Evolutionary conservation across 2,113 vertebrate genomes (phyloP).

Genomic region (Acrocephalus arundinaceus): DNA sequence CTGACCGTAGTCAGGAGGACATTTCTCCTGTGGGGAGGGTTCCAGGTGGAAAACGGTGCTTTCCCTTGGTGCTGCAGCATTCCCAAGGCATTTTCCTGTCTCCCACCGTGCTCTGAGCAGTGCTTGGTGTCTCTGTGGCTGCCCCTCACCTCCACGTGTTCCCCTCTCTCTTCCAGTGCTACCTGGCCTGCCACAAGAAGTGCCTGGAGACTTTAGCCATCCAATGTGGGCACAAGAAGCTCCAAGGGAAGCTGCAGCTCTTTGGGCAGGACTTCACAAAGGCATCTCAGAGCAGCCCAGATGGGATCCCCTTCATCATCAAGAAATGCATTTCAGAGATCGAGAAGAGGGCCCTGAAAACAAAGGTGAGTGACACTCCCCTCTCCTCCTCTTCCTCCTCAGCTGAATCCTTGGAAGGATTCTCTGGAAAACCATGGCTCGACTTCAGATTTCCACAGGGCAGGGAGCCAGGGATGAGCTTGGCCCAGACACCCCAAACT

Average conservation of each 20-base stretch:
- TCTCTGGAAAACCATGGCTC: neutral
- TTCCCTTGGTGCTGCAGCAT: neutral
- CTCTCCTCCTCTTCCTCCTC: neutral
- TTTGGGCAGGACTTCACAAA: slow-evolving; percentile 87
- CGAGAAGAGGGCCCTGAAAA: slow-evolving; percentile 85
- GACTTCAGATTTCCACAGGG: neutral
- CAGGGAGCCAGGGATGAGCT: neutral
- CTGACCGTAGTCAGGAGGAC: neutral
- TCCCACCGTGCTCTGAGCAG: accelerated
- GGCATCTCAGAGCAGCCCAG: slow-evolving; percentile 71
- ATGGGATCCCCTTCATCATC: slow-evolving; percentile 90
- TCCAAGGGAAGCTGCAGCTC: slow-evolving; percentile 92
- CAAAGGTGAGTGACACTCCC: slow-evolving; percentile 79
- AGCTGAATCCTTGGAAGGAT: neutral
- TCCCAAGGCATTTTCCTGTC: neutral
- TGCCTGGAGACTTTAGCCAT: slow-evolving; percentile 95
- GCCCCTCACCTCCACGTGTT: accelerated
- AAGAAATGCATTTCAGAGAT: slow-evolving; percentile 92
- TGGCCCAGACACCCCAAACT: neutral
- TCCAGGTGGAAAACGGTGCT: accelerated
- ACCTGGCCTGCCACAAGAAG: slow-evolving; percentile 94
- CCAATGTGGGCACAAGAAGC: slow-evolving; percentile 95
- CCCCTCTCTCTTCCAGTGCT: slow-evolving; percentile 78
- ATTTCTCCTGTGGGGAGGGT: neutral
- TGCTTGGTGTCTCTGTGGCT: neutral